phyloP scores from a whole-genome alignment of 2,113 vertebrate species.

The Zosterops pallidus region DNA sequence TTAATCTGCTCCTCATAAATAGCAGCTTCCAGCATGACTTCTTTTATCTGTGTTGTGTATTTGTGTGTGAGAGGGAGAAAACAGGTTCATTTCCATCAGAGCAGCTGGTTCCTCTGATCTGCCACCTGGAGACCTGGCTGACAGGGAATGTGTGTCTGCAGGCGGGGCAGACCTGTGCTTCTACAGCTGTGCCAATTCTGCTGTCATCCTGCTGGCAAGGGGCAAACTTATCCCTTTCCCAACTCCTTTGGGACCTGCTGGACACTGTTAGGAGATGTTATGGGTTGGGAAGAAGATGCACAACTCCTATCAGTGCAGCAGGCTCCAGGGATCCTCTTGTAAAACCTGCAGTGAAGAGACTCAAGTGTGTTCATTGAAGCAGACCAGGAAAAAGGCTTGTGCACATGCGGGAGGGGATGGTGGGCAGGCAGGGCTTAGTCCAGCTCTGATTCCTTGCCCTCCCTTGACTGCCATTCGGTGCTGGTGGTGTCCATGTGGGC shows the following conservation, averaged over 20 bases:
- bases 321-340: background rate
- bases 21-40: slow-evolving; percentile 10
- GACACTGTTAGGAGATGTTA: background rate
- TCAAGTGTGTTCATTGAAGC: background rate
- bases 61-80: background rate
- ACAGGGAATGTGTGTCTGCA: background rate
- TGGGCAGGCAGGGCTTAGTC: background rate
- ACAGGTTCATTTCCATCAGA: background rate
- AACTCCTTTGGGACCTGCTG: background rate
- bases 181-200: background rate
- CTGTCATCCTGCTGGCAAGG: background rate
- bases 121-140: background rate
- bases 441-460: background rate
- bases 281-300: background rate
- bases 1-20: background rate
- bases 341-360: background rate
- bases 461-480: background rate
- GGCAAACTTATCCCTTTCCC: background rate
- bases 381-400: background rate
- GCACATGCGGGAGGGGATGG: background rate
- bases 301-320: background rate
- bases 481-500: background rate
- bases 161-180: background rate
- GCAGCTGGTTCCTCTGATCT: slow-evolving; percentile 11
- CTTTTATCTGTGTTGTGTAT: background rate